Evolutionary conservation across 1,140 invertebrate genomes (phyloP), one percentile per base, ranked within the genome.

Genomic region (Carposina sasakii): DNA sequence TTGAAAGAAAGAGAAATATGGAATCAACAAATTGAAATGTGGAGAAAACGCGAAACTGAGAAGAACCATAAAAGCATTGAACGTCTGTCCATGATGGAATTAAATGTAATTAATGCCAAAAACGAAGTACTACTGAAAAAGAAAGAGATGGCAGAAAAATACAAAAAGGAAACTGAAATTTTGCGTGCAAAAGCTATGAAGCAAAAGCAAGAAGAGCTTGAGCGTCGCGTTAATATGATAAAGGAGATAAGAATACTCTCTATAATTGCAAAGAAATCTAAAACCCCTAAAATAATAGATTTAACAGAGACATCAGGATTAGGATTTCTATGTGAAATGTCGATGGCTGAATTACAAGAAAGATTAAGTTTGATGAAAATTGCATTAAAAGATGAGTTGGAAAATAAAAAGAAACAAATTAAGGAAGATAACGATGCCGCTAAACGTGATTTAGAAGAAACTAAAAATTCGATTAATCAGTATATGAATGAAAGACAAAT

Each of bases 311-410:
- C 79, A 31, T 68, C 81, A 13, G 86, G 87, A 24, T 46, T 87
- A 10, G 87, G 87, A 9, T 73, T 88, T 16, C 56, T 89, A 37
- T 87, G 87, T 67, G 87, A 89, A 76, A 89, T 89, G 88, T 88
- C 87, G 3, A 81, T 88, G 30, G 85, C 78, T 13, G 87, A 89
- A 65, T 58, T 89, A 31, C 81, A 87, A 56, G 86, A 88, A 61
- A 65, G 86, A 22, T 56, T 89, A 21, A 57, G 34, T 37, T 48
- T 79, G 17, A 69, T 87, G 34, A 87, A 86, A 70, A 76, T 86
- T 10, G 63, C 72, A 22, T 64, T 88, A 51, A 63, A 85, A 34
- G 75, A 86, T 47, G 85, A 88, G 65, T 48, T 89, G 23, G 77
- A 87, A 53, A 67, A 63, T 26, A 85, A 85, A 57, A 84, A 67